Base-by-base conservation (phyloP, 2,797 vertebrate genomes). In the Sebastes trivittatus region DNA sequence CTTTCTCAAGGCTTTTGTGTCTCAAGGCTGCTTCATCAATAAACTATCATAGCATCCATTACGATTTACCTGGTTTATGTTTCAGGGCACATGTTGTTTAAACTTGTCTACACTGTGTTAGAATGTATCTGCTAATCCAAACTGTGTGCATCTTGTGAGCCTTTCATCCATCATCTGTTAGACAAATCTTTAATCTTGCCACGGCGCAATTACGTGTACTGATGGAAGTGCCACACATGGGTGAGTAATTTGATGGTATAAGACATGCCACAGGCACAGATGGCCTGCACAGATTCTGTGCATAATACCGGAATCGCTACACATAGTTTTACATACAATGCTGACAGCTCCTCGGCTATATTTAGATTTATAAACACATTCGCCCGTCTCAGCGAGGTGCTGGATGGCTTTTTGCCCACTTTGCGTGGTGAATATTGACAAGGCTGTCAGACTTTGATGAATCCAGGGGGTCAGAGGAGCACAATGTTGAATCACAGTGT, bases 301-400 rank as follows among this genome's bases (percentile, higher is more conserved):
- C 65, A 82, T 79, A 77, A 88, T 83, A 77, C 78, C 65, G 84
- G 77, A 81, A 83, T 76, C 62, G 60, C 73, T 79, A 72, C 86
- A 86, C 76, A 38, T 67, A 77, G 81, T 83, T 90, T 90, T 92
- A 89, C 88, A 90, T 83, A 84, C 83, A 83, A 78, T 59, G 70
- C 68, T 73, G 84, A 90, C 92, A 90, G 83, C 82, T 86, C 54
- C 16, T 36, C 11, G 11, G 68, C 77, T 88, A 76, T 85, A 85
- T 92, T 90, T 90, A 88, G 90, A 93, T 95, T 89, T 82, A 95
- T 88, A 83, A 80, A 78, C 76, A 68, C 78, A 86, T 88, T 93
- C 84, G 80, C 84, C 80, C 64, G n/a, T 87, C 89, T 83, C 67
- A 49, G 70, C 34, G 54, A 67, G 75, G 38, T 25, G 29, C 65